Conservation (phyloP, 2,888 invertebrate species). For the Scaptomyza polygonia region DNA sequence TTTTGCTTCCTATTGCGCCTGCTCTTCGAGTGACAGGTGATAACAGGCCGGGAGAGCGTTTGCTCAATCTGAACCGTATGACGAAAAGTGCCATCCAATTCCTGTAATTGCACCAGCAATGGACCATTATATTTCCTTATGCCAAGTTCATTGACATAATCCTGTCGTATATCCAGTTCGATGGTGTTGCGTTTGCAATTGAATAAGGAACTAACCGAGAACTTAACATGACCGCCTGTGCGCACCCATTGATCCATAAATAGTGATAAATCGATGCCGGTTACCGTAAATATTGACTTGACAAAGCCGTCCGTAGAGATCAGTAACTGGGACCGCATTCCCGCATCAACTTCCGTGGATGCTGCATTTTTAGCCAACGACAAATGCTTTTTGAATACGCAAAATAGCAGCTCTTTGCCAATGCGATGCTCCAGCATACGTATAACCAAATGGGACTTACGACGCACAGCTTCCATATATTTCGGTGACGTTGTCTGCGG, state of each 20-base stretch:
- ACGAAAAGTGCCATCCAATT: conserved; percentile 98
- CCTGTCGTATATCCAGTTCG: conserved; percentile 97
- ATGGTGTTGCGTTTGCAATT: conserved; percentile 99
- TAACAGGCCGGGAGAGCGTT: conserved; percentile 96
- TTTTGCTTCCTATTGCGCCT: conserved; percentile 99
- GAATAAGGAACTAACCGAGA: conserved; percentile 95
- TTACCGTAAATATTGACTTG: conserved; percentile 98
- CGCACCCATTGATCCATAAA: conserved; percentile 99
- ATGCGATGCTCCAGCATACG: conserved; percentile 98
- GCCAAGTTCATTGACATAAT: conserved; percentile 92
- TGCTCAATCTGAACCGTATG: conserved; percentile 98
- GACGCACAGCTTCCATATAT: conserved; percentile 94
- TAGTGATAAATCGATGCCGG: conserved; percentile 99
- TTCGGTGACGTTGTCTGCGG: conserved; percentile 96
- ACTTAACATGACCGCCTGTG: conserved; percentile 97
- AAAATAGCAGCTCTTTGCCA: conserved; percentile 95
- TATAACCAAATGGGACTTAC: conserved; percentile 97
- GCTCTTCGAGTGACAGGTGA: conserved; percentile 99
- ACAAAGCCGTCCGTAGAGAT: conserved; percentile 96
- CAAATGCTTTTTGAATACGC: conserved; percentile 98
- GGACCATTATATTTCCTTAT: conserved; percentile 98
- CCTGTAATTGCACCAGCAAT: conserved; percentile 96
- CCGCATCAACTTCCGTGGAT: conserved; percentile 93
- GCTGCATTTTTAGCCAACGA: conserved; percentile 96
- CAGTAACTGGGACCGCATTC: conserved; percentile 95